A percentile compares a stretch with the other conserved stretches of the same genome.
Evolutionary conservation across 2,113 vertebrate genomes (phyloP).

Genomic region (Bubo bubo): DNA sequence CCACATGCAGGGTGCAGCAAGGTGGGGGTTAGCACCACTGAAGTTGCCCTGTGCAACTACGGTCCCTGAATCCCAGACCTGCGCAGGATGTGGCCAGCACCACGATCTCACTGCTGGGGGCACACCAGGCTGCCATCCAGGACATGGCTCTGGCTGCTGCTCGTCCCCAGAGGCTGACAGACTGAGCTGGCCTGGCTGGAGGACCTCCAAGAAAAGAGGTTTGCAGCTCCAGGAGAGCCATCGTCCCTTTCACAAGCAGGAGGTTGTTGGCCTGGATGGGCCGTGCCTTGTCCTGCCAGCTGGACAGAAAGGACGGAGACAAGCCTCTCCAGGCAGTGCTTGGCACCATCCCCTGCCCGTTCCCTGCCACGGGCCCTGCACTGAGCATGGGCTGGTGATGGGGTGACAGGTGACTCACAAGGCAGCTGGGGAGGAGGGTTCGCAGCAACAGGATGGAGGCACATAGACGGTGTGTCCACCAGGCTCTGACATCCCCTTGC

Average conservation of each 20-base stretch:
- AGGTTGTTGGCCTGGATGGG: neutral
- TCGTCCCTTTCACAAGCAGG: neutral
- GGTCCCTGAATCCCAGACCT: neutral
- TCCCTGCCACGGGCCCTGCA: neutral
- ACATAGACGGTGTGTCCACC: neutral
- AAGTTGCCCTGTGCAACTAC: neutral
- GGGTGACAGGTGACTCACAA: neutral
- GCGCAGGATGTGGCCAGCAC: neutral
- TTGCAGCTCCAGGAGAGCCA: neutral
- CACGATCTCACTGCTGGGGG: neutral
- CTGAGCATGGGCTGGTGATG: neutral
- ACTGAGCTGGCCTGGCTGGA: neutral
- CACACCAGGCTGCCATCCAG: neutral
- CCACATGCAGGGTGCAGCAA: neutral
- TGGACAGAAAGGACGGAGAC: neutral
- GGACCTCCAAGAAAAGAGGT: neutral
- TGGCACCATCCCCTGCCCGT: neutral
- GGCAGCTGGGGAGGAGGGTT: neutral
- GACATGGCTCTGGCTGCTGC: neutral
- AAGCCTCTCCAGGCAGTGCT: neutral
- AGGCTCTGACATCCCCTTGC: neutral
- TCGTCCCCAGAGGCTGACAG: neutral
- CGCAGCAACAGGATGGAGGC: neutral
- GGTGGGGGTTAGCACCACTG: neutral
- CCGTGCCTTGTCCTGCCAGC: neutral